Percentiles rank a stretch among this genome's conserved stretches.
Evolutionary conservation across 2,888 invertebrate genomes (phyloP).

Genomic region (Pardosa pseudoannulata): DNA sequence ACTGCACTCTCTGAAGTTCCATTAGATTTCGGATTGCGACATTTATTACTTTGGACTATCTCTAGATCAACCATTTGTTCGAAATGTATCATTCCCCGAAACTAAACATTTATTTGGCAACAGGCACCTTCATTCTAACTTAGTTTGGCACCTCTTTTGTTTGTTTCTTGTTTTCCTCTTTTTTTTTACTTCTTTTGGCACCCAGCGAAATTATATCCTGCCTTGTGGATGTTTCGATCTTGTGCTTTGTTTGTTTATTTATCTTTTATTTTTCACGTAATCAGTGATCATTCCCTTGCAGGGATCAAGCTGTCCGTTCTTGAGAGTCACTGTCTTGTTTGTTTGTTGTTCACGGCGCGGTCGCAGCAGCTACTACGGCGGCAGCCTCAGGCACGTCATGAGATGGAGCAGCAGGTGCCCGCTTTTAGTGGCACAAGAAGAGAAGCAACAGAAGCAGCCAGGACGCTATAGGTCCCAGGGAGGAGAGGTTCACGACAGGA

Average conservation of each 20-base stretch:
- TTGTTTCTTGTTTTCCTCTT: no score
- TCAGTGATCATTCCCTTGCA: background rate
- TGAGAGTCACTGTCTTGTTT: background rate
- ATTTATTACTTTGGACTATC: no score
- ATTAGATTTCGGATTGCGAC: no score
- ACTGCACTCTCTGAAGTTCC: no score
- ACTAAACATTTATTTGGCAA: no score
- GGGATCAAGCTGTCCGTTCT: background rate
- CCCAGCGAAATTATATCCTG: no score
- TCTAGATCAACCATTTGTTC: no score
- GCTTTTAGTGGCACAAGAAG: constrained; percentile 20
- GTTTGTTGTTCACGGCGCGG: background rate
- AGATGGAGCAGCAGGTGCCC: background rate
- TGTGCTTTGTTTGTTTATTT: no score
- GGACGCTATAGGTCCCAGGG: background rate
- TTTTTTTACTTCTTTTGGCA: no score
- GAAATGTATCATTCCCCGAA: no score
- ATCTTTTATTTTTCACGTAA: no score
- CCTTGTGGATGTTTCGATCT: no score
- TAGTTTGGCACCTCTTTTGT: constrained; percentile 3
- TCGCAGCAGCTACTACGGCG: constrained; percentile 13
- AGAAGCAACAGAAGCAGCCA: constrained; percentile 9
- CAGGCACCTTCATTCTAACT: background rate
- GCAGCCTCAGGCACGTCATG: constrained; percentile 26
- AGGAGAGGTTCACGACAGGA: background rate